These are phyloP conservation scores for Spodoptera litura DNA, from an alignment of 1,140 invertebrate genomes.

Conservation along the genomic window DNA sequence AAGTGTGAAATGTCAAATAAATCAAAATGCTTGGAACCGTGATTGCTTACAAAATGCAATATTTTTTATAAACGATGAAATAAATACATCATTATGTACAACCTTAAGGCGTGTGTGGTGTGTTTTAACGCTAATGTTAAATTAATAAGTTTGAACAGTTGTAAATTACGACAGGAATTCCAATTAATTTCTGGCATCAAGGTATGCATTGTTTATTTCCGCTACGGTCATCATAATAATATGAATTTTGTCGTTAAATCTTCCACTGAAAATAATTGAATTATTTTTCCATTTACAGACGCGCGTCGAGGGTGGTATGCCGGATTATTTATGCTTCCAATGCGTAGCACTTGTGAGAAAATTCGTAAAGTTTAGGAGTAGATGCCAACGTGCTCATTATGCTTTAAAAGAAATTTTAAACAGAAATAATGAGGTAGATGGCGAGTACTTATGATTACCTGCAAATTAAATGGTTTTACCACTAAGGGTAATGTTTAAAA, in stretches of 20 bases:
- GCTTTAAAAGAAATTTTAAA: conserved; percentile 67
- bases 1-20: conserved; percentile 5
- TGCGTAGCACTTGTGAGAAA: conserved; percentile 68
- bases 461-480: no score
- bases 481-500: background rate
- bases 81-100: conserved; percentile 61
- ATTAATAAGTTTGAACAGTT: conserved; percentile 66
- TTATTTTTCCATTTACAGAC: conserved; percentile 62
- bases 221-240: conserved; percentile 16
- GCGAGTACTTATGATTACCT: no score
- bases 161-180: conserved; percentile 66
- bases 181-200: conserved; percentile 73
- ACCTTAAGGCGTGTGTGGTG: conserved; percentile 73
- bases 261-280: conserved; percentile 23
- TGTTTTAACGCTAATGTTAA: conserved; percentile 72
- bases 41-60: background rate
- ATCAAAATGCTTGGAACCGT: conserved; percentile 19
- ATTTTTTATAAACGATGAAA: conserved; percentile 8
- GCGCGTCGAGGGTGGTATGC: conserved; percentile 62
- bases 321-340: conserved; percentile 71
- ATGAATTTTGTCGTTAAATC: conserved; percentile 20
- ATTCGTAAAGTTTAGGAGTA: conserved; percentile 71
- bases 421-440: conserved; percentile 67
- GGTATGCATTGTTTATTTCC: conserved; percentile 61
- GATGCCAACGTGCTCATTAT: conserved; percentile 75